Percentiles rank a stretch among this genome's conserved stretches.
Conservation (phyloP, 2,113 vertebrate genomes). For the Diphyllodes magnificus region DNA sequence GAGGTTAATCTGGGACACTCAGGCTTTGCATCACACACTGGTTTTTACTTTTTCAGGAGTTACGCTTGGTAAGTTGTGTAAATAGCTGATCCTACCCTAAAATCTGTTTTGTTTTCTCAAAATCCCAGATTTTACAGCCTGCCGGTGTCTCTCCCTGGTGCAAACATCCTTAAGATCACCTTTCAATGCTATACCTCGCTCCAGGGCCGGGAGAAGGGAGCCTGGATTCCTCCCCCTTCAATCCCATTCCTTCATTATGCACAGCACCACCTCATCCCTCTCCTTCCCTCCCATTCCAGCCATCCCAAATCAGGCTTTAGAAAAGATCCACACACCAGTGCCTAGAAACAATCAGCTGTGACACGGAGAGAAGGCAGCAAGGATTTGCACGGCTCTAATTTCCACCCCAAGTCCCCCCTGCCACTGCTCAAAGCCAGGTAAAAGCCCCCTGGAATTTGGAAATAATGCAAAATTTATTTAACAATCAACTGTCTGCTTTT, state of each 20-base stretch:
- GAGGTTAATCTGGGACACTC: background rate
- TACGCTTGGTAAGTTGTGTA: fast-evolving
- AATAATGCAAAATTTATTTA: background rate
- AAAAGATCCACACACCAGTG: background rate
- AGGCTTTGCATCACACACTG: background rate
- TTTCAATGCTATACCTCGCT: background rate
- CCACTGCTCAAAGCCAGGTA: background rate
- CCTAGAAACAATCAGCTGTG: background rate
- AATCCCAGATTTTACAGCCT: background rate
- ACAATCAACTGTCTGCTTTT: constrained; percentile 14
- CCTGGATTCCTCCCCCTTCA: background rate
- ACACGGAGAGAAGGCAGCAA: background rate
- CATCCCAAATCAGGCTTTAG: background rate
- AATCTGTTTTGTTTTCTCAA: background rate
- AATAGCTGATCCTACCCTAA: background rate
- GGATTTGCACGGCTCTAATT: background rate
- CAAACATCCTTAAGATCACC: background rate
- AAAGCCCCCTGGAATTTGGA: constrained; percentile 15
- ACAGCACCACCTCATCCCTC: background rate
- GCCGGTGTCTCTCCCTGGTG: background rate
- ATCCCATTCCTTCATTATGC: background rate
- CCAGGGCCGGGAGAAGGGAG: background rate
- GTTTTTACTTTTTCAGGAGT: background rate
- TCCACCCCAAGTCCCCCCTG: background rate
- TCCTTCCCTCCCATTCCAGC: background rate